These are phyloP conservation scores for Coracopsis vasa DNA, from an alignment of 2,113 vertebrate species.

Conservation along the genomic window DNA sequence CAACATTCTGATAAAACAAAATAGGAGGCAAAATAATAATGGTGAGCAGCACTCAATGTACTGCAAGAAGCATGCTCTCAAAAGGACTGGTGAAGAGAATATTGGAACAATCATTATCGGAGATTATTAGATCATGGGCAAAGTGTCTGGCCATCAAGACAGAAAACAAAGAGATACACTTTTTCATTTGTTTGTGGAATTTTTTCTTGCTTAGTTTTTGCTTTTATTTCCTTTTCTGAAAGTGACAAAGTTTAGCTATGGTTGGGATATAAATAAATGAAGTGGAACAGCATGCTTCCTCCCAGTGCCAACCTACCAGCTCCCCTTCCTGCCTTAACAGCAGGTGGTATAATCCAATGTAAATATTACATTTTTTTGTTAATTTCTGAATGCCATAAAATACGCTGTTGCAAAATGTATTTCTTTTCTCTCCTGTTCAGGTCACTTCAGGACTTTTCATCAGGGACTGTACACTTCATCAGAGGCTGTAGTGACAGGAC, in stretches of 20 bases:
- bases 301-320: not conserved
- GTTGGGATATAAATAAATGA: too few relatives aligned
- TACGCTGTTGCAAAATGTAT: not conserved
- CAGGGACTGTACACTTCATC: not conserved
- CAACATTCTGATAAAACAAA: not conserved
- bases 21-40: not conserved
- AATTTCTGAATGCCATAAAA: not conserved
- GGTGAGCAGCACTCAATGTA: not conserved
- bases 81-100: fast-evolving
- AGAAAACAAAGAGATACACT: not conserved
- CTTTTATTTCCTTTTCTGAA: not conserved
- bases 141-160: not conserved
- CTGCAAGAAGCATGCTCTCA: not conserved
- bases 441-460: not conserved
- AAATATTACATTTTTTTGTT: not conserved
- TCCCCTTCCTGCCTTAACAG: not conserved
- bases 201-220: fast-evolving
- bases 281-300: not conserved
- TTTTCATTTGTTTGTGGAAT: too few relatives aligned
- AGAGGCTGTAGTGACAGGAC: not conserved
- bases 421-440: not conserved
- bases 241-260: not conserved
- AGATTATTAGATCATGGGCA: not conserved
- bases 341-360: not conserved
- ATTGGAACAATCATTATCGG: not conserved